Evolutionary conservation across 2,888 invertebrate genomes (phyloP).

Genomic region (Seira sanloemensis): DNA sequence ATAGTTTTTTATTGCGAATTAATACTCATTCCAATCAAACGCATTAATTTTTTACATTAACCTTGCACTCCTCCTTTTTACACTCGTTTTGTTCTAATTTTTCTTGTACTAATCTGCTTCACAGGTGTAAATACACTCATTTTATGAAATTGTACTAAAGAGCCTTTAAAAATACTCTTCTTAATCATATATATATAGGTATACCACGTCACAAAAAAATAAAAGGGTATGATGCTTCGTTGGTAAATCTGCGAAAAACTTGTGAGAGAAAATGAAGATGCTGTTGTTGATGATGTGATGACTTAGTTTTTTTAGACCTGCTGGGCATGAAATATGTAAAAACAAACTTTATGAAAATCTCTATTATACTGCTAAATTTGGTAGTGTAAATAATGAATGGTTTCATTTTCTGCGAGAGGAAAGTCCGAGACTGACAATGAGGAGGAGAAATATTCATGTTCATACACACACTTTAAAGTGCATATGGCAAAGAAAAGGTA

Average conservation of each 20-base stretch:
- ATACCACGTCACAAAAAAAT: not conserved
- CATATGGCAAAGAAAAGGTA: not conserved
- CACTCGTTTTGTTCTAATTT: constrained; percentile 39
- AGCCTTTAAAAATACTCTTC: not conserved
- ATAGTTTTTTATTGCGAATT: not conserved
- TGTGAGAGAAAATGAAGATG: not conserved
- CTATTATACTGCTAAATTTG: not conserved
- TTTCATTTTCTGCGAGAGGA: not conserved
- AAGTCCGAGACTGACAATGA: no score
- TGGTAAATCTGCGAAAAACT: not conserved
- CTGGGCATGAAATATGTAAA: not conserved
- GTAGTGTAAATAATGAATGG: not conserved
- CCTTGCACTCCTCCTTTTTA: constrained; percentile 9
- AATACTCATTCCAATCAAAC: not conserved
- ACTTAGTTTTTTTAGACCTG: no score
- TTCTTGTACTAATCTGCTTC: constrained; percentile 15
- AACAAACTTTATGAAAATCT: not conserved
- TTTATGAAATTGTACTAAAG: not conserved
- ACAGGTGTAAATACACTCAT: not conserved
- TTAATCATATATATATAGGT: not conserved
- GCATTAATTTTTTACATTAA: not conserved
- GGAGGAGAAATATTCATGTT: not conserved
- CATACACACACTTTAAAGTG: no score
- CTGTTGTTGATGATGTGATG: not conserved
- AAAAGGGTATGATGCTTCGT: not conserved